Conservation (phyloP, 2,113 vertebrate genomes). For the Coturnix japonica region DNA sequence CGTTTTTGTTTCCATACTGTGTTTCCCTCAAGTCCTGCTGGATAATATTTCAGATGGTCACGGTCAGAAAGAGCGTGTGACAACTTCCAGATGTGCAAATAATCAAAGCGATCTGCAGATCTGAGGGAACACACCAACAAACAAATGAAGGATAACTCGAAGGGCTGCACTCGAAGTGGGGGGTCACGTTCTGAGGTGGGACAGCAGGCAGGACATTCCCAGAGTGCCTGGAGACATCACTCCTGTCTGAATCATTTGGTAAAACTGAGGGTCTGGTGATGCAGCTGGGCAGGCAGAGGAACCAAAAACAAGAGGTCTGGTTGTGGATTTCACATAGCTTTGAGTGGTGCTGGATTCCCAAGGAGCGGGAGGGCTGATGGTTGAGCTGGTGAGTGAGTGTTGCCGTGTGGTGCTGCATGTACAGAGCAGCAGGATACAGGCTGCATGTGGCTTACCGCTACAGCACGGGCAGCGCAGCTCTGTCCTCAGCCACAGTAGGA, state of each 20-base stretch:
- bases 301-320: neutral
- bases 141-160: conserved; percentile 72
- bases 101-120: conserved; percentile 75
- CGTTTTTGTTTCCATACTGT: conserved; percentile 75
- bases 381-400: neutral
- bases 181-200: conserved; percentile 17
- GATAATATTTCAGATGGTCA: conserved; percentile 76
- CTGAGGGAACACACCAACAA: conserved; percentile 68
- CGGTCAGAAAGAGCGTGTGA: conserved; percentile 72
- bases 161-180: conserved; percentile 61
- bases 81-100: conserved; percentile 78
- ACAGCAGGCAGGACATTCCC: neutral
- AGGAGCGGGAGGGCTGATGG: rapidly evolving
- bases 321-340: neutral
- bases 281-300: neutral
- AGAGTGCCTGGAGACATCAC: conserved; percentile 28
- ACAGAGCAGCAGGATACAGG: neutral
- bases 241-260: conserved; percentile 4
- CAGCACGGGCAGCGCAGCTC: neutral
- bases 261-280: neutral
- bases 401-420: neutral
- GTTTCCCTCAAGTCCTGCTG: conserved; percentile 72
- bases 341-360: neutral
- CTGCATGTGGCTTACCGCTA: neutral
- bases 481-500: neutral